Conservation (phyloP, 2,888 invertebrate species). For the Hydropsyche betteni region DNA sequence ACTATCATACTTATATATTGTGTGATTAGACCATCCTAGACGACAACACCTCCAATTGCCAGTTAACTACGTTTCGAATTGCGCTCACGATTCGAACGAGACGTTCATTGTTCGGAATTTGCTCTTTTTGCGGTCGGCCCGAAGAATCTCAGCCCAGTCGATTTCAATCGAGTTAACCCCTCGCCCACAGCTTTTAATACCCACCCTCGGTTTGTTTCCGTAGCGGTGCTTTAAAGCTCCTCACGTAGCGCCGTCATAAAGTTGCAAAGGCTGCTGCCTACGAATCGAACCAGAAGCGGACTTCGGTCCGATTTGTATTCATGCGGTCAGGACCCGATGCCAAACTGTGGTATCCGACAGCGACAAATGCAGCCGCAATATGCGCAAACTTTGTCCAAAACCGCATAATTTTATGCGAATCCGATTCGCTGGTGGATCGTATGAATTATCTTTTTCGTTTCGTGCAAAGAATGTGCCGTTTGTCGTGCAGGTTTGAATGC, state of each 20-base stretch:
- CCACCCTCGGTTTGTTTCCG: slow-evolving; percentile 3
- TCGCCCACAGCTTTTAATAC: not conserved
- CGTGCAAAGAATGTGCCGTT: too few relatives aligned
- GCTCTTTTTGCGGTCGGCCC: slow-evolving; percentile 19
- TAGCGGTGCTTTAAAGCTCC: slow-evolving; percentile 36
- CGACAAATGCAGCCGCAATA: slow-evolving; percentile 11
- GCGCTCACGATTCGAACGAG: slow-evolving; percentile 18
- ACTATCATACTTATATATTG: too few relatives aligned
- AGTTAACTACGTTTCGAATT: not conserved
- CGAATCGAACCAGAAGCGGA: slow-evolving; percentile 35
- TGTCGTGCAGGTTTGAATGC: not conserved
- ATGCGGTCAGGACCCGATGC: slow-evolving; percentile 45
- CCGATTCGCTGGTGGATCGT: too few relatives aligned
- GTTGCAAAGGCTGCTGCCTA: slow-evolving; percentile 22
- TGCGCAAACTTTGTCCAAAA: slow-evolving; percentile 1
- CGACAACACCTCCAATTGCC: too few relatives aligned
- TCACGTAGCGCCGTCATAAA: slow-evolving; percentile 43
- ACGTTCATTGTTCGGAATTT: slow-evolving; percentile 3
- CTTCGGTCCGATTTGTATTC: slow-evolving; percentile 46
- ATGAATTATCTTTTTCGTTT: too few relatives aligned
- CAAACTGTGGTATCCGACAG: slow-evolving; percentile 25
- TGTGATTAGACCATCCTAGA: too few relatives aligned
- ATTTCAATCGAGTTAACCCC: slow-evolving; percentile 20
- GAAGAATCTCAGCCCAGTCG: slow-evolving; percentile 3
- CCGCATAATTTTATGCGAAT: too few relatives aligned